Base-by-base conservation (phyloP, 2,888 invertebrate genomes). In the Pardosa pseudoannulata region DNA sequence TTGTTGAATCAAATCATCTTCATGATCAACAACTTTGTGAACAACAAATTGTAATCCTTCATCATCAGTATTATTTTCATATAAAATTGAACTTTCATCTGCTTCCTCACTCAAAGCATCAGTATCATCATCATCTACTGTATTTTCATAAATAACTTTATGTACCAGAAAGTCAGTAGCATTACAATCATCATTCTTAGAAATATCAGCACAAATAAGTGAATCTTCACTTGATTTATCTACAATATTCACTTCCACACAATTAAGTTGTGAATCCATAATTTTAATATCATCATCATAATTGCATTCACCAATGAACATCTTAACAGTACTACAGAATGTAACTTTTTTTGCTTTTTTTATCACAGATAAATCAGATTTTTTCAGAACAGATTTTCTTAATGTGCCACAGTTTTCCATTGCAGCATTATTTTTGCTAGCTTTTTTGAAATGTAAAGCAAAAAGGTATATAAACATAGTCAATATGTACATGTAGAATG, bases 71-170 rank as follows among this genome's bases (percentile, higher is more conserved):
- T 9, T 41, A 3, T 67, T 62, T 39, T 73, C 67, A 67, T 68
- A 78, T 16, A 78, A 7, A 36, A 75, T 27, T 3, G 64, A 13
- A 7, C 46, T 31, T 50, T 68, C 70, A 28, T 79, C 79, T 1
- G 13, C 31, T n/a, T 62, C 79, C 19, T 72, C 75, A 36, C 76
- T 75, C 39, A 27, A 27, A 27, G 65, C 39, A 39, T 75, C 75
- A 27, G 79, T 41, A 56, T 87, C 76, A 13, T 87, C 87, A 65
- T 80, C 72, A 28, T 74, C 68, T 32, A 73, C n/a, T 75, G 64
- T 67, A 39, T 76, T 64, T 36, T 87, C 87, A 87, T 87, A 87
- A n/a, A 87, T 56, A 27, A 87, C 87, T 76, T 87, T 87, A 67
- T 87, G 87, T 9, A 87, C 87, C 56, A 87, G 80, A 70, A 87